phyloP scores from a whole-genome alignment of 2,888 invertebrate genomes.

The Dryobotodes eremita region DNA sequence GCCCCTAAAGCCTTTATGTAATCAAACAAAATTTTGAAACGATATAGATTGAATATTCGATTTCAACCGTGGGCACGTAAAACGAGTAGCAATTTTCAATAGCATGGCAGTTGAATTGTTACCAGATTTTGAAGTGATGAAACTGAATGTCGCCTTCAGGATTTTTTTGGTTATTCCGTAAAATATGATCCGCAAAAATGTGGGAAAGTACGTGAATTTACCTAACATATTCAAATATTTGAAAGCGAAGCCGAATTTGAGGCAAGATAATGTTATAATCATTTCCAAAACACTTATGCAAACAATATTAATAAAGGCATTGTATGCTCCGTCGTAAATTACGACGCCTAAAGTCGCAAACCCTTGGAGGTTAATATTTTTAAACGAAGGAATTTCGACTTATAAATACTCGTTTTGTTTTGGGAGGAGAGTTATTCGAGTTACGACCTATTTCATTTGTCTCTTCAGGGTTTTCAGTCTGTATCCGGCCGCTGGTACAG shows the following conservation, averaged over 20 bases:
- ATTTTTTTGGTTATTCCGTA: constrained; percentile 14
- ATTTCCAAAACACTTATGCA: constrained; percentile 47
- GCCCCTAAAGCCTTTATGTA: constrained; percentile 63
- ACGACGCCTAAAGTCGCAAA: constrained; percentile 27
- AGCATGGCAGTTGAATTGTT: constrained; percentile 53
- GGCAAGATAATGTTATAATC: constrained; percentile 39
- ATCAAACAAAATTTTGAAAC: constrained; percentile 69
- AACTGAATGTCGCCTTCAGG: constrained; percentile 23
- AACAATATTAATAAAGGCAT: constrained; percentile 57
- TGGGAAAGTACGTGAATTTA: background rate
- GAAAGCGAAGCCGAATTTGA: constrained; percentile 24
- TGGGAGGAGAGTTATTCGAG: constrained; percentile 43
- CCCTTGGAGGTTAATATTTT: constrained; percentile 56
- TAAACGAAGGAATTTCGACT: constrained; percentile 47
- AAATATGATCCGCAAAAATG: constrained; percentile 26
- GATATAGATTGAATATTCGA: constrained; percentile 65
- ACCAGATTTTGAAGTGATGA: constrained; percentile 56
- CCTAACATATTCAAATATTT: constrained; percentile 16
- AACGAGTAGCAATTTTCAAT: constrained; percentile 41
- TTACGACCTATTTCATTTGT: constrained; percentile 61
- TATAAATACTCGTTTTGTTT: constrained; percentile 53
- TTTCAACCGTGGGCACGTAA: constrained; percentile 50
- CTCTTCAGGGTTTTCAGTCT: constrained; percentile 53
- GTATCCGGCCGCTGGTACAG: constrained; percentile 41
- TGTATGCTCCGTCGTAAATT: constrained; percentile 54